Conservation (phyloP, 2,888 invertebrate species). For the Ophion ventricosus region DNA sequence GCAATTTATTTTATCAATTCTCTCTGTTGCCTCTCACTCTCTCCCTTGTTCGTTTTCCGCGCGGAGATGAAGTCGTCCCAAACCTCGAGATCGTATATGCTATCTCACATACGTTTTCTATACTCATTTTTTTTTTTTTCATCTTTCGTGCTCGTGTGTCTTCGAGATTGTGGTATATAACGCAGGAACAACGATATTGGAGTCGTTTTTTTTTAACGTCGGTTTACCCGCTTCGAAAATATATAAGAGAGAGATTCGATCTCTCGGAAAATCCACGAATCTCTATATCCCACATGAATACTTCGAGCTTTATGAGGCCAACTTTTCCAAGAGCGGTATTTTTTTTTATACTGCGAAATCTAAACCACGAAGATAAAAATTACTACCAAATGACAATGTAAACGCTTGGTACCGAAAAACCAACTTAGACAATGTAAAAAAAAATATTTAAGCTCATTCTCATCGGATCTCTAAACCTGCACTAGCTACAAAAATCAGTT, state of each 20-base stretch:
- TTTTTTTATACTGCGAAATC: not conserved
- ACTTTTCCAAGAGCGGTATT: not conserved
- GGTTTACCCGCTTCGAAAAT: slow-evolving; percentile 35
- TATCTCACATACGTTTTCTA: not conserved
- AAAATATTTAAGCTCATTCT: too few species aligned
- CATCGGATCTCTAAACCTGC: too few species aligned
- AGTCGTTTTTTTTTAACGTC: not conserved
- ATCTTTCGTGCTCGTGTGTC: slow-evolving; percentile 7
- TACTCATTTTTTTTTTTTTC: slow-evolving; percentile 32
- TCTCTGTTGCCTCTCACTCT: slow-evolving; percentile 8
- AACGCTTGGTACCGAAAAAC: not conserved
- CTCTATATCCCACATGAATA: not conserved
- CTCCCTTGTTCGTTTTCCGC: slow-evolving; percentile 1
- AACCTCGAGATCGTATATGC: slow-evolving; percentile 3
- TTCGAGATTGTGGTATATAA: slow-evolving; percentile 31
- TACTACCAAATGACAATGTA: not conserved
- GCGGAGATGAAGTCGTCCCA: slow-evolving; percentile 48
- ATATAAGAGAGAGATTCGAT: slow-evolving; percentile 16
- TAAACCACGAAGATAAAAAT: not conserved
- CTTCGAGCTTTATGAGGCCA: not conserved
- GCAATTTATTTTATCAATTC: slow-evolving; percentile 21
- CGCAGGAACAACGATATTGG: slow-evolving; percentile 51
- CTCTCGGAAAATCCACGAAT: slow-evolving; percentile 16
- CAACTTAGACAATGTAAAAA: too few species aligned
- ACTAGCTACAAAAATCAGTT: too few species aligned